Percentiles rank a stretch among this genome's conserved stretches.
phyloP scores from a whole-genome alignment of 2,113 vertebrate genomes.

The Rattus rattus region DNA sequence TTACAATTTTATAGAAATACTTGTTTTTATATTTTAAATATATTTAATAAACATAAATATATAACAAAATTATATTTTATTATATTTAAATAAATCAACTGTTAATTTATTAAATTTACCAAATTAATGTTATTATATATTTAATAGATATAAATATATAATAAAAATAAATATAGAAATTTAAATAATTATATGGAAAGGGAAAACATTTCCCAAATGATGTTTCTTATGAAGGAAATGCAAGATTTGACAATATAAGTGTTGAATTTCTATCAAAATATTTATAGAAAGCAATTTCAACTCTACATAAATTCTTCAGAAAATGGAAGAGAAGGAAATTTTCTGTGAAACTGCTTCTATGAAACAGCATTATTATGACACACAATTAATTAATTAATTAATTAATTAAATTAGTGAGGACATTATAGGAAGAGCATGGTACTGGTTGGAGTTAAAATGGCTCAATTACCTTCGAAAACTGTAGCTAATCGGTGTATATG shows the following conservation, averaged over 20 bases:
- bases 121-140: too few relatives aligned
- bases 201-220: background rate
- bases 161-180: too few relatives aligned
- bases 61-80: too few relatives aligned
- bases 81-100: too few relatives aligned
- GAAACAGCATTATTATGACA: background rate
- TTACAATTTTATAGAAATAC: background rate
- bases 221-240: background rate
- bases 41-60: too few relatives aligned
- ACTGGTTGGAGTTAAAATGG: background rate
- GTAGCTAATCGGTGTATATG: too few relatives aligned
- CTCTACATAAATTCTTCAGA: constrained; percentile 20
- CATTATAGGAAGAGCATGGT: background rate
- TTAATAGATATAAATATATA: too few relatives aligned
- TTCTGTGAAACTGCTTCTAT: background rate
- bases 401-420: background rate
- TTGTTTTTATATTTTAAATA: too few relatives aligned
- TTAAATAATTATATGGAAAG: background rate
- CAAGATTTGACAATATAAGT: background rate
- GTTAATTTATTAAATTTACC: too few relatives aligned
- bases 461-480: background rate
- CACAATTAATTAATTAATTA: background rate
- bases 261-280: background rate
- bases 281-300: background rate
- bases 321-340: background rate